These are phyloP conservation scores for Dipodomys spectabilis DNA, from an alignment of 2,113 vertebrate species.

Conservation along the genomic window DNA sequence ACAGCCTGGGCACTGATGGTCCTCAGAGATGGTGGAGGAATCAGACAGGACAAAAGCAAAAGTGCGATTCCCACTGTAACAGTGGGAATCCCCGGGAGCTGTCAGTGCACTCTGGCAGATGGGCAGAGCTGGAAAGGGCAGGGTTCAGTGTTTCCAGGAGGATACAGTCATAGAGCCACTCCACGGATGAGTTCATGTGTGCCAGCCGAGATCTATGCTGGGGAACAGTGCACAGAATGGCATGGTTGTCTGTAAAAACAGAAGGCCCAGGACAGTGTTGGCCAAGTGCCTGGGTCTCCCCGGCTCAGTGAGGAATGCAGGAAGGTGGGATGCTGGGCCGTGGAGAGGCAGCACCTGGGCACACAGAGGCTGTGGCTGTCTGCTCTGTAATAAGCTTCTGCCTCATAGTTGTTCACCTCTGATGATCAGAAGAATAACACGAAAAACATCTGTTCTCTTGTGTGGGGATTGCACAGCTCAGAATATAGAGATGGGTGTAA, in stretches of 20 bases:
- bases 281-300: no score
- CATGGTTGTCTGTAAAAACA: fast-evolving
- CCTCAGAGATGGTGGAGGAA: background rate
- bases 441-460: background rate
- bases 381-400: background rate
- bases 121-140: background rate
- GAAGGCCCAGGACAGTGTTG: fast-evolving
- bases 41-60: background rate
- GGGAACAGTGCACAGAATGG: background rate
- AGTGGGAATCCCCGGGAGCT: fast-evolving
- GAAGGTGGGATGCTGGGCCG: background rate
- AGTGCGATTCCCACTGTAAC: background rate
- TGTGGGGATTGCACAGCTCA: background rate
- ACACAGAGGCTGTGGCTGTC: fast-evolving
- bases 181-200: background rate
- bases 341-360: fast-evolving
- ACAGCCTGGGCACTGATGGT: background rate
- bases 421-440: no score
- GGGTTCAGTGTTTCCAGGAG: background rate
- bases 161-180: background rate
- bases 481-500: background rate
- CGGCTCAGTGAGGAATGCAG: no score
- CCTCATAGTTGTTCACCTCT: background rate
- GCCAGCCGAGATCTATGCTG: background rate
- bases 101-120: fast-evolving